Evolutionary conservation across 2,113 vertebrate genomes (phyloP).

Genomic region (Callopanchax toddi): DNA sequence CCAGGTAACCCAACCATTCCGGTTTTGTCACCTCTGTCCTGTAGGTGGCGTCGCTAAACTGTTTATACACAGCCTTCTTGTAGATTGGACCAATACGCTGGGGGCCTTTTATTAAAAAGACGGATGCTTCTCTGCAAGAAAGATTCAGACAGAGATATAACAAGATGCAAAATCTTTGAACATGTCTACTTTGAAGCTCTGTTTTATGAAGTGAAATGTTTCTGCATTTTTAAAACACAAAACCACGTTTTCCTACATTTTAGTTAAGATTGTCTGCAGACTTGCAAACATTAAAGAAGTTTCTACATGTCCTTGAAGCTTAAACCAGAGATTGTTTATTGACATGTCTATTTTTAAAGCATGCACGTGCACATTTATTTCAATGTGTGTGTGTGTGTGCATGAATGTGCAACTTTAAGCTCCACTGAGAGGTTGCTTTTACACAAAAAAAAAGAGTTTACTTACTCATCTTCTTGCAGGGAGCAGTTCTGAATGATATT

Average conservation of each 20-base stretch:
- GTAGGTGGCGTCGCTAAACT: slow-evolving; percentile 85
- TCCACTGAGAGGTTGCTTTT: not conserved
- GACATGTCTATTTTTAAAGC: too few relatives aligned
- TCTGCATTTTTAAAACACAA: not conserved
- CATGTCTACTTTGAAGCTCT: not conserved
- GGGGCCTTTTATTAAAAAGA: slow-evolving; percentile 56
- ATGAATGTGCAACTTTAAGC: not conserved
- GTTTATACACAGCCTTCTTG: slow-evolving; percentile 89
- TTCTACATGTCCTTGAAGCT: too few relatives aligned
- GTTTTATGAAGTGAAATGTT: not conserved
- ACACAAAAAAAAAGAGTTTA: slow-evolving; percentile 2
- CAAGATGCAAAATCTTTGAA: not conserved
- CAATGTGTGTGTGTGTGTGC: not conserved
- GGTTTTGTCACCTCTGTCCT: slow-evolving; percentile 81
- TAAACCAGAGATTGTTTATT: too few relatives aligned
- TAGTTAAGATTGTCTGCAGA: not conserved
- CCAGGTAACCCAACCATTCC: slow-evolving; percentile 87
- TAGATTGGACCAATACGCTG: slow-evolving; percentile 76
- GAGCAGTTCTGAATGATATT: slow-evolving; percentile 67
- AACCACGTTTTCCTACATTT: not conserved
- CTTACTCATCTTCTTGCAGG: slow-evolving; percentile 67
- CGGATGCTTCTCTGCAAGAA: slow-evolving; percentile 56
- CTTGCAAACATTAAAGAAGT: too few relatives aligned
- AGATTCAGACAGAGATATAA: not conserved
- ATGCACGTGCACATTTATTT: not conserved